phyloP scores from a whole-genome alignment of 1,140 invertebrate genomes.

The Drosophila sproati region DNA sequence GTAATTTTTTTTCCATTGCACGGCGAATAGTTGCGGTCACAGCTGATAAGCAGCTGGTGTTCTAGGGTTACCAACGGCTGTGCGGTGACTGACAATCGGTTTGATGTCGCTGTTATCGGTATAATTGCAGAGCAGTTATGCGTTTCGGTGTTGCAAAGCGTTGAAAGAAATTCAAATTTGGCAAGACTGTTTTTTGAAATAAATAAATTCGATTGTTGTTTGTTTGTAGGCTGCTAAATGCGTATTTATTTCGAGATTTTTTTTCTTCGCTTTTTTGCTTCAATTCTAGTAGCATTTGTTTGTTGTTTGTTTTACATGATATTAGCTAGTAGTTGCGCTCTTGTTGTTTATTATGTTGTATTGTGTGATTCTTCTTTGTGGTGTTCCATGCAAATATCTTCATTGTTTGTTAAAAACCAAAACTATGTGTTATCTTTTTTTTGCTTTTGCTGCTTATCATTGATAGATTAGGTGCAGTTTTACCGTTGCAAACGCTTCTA shows the following conservation, averaged over 20 bases:
- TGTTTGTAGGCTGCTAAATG: constrained; percentile 75
- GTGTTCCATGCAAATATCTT: constrained; percentile 42
- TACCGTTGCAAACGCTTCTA: constrained; percentile 61
- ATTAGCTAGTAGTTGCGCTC: constrained; percentile 78
- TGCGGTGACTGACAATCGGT: background rate
- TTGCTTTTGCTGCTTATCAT: constrained; percentile 58
- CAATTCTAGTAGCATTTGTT: constrained; percentile 83
- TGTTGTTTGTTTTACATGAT: constrained; percentile 77
- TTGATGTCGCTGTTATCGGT: constrained; percentile 1
- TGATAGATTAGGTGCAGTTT: constrained; percentile 68
- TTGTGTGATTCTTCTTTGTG: constrained; percentile 35
- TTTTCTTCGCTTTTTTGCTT: constrained; percentile 63
- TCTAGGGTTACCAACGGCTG: constrained; percentile 29
- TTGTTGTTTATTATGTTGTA: constrained; percentile 48
- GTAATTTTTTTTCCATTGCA: constrained; percentile 35
- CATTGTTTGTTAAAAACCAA: constrained; percentile 54
- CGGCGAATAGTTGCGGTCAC: constrained; percentile 24
- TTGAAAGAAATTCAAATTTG: background rate
- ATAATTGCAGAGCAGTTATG: background rate
- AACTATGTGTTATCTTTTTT: constrained; percentile 43
- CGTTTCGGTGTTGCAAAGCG: constrained; percentile 4
- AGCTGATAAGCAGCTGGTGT: constrained; percentile 49
- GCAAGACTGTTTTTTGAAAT: background rate
- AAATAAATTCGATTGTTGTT: constrained; percentile 3
- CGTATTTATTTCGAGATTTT: constrained; percentile 81